Conservation (phyloP, 1,140 invertebrate species). For the honey bee (Apis mellifera) region Amel_HAv3.1 CM009940.2:9282001-9282500, state of each 20-base stretch:
- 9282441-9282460: slow-evolving; percentile 91
- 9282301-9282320: slow-evolving; percentile 89
- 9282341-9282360: slow-evolving; percentile 79
- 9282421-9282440: slow-evolving; percentile 90
- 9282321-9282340: slow-evolving; percentile 85
- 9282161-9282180: slow-evolving; percentile 30
- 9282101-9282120: slow-evolving; percentile 19
- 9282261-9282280: slow-evolving; percentile 41
- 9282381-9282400: slow-evolving; percentile 93
- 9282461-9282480: slow-evolving; percentile 91
- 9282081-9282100: slow-evolving; percentile 17
- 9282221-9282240: slow-evolving; percentile 34
- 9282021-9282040: slow-evolving; percentile 25
- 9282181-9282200: slow-evolving; percentile 41
- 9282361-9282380: slow-evolving; percentile 88
- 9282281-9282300: slow-evolving; percentile 81
- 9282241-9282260: slow-evolving; percentile 41
- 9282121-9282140: slow-evolving; percentile 38
- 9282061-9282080: slow-evolving; percentile 34
- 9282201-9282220: slow-evolving; percentile 27
- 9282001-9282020: slow-evolving; percentile 22
- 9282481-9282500: slow-evolving; percentile 92
- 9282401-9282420: slow-evolving; percentile 88
- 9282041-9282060: slow-evolving; percentile 12
- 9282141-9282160: slow-evolving; percentile 37